Conservation (phyloP, 2,888 invertebrate species). For the Drosophila buzzatii region DNA sequence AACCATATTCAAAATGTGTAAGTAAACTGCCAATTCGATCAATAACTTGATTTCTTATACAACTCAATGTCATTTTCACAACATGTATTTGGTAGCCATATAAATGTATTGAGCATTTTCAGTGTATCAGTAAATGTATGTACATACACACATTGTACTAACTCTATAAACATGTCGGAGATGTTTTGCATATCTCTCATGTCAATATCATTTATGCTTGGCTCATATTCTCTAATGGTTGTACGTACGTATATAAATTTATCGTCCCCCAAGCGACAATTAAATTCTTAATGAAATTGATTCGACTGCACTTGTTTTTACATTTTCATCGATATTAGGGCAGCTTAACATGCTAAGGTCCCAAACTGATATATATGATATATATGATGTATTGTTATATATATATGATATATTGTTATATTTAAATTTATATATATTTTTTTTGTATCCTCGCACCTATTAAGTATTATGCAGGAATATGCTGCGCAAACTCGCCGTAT, state of each 20-base stretch:
- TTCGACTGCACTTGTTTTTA: constrained; percentile 10
- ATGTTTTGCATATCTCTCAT: constrained; percentile 1
- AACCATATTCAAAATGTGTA: constrained; percentile 73
- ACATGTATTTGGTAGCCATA: constrained; percentile 24
- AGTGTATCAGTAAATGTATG: constrained; percentile 7
- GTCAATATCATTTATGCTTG: constrained; percentile 2
- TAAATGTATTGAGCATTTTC: constrained; percentile 10
- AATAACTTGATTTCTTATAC: constrained; percentile 15
- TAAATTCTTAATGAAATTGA: constrained; percentile 1
- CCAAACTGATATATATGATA: not conserved
- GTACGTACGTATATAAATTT: constrained; percentile 8
- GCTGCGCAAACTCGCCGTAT: not conserved
- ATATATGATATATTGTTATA: not conserved
- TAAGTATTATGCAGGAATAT: not conserved
- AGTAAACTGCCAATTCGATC: constrained; percentile 69
- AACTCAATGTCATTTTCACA: constrained; percentile 24
- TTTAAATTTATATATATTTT: not conserved
- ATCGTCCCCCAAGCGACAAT: constrained; percentile 7
- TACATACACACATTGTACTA: constrained; percentile 10
- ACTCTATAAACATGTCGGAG: constrained; percentile 1
- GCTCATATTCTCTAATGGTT: constrained; percentile 16
- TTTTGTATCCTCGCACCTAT: not conserved
- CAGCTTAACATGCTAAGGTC: not conserved
- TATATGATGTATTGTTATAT: not conserved
- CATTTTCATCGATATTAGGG: constrained; percentile 10